Base-by-base conservation (phyloP, 2,888 invertebrate species). In the Agonum fuliginosum region DNA sequence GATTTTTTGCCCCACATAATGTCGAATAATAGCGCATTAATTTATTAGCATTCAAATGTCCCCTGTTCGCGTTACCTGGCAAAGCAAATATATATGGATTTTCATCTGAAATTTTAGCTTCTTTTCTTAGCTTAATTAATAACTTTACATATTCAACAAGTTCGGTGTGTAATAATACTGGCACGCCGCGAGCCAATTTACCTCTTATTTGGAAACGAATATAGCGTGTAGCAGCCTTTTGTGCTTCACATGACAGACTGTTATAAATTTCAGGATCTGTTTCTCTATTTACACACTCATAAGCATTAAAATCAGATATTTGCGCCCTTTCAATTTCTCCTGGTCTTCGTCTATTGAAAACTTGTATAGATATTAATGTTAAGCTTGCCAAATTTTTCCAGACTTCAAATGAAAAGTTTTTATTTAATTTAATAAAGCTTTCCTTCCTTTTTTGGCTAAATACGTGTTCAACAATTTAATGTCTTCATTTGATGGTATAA, bases 1-100 rank as follows among this genome's bases (percentile, higher is more conserved):
- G 82, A 22, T 80, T 27, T 22, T 43, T 43, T 6, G 83, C 82
- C 1, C 81, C 81, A 80, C 83, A 83, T n/a, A 74, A 34, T 5
- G 5, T 19, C 1, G 83, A 78, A 74, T 78, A 81, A 43, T 79
- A 67, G 17, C 82, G 58, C 37, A 83, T 69, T 46, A 83, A 62
- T 30, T 74, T 67, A 70, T 81, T 83, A 8, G 83, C 82, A 22
- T 79, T 58, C 8, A 82, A 62, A 62, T 82, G 73, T 67, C 74
- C 73, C 3, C 17, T 22, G 5, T 19, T 48, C 2, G 24, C 2
- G 19, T 10, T 69, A 19, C 76, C 76, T 12, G 14, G 41, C n/a
- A 80, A 22, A 27, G 78, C 79, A 79, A 80, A 80, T 24, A 79
- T 54, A 62, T 65, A 75, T 10, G 43, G 65, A 22, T 65, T 75